Base-by-base conservation (phyloP, 2,113 vertebrate species). In the Lagopus leucura region DNA sequence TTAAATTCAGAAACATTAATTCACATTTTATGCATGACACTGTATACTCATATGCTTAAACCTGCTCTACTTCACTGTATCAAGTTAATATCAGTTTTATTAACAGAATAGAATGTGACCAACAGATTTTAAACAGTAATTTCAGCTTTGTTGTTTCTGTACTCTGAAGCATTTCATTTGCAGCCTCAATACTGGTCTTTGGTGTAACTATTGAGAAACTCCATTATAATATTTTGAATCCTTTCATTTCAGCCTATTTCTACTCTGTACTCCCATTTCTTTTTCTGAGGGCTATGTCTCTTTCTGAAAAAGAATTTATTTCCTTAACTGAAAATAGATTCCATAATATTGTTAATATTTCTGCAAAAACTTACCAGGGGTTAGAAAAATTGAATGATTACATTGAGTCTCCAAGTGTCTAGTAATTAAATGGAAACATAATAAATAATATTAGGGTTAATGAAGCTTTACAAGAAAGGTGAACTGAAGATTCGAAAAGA, bases 351-450 rank as follows among this genome's bases (percentile, higher is more conserved):
- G 48, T 34, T 0, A 1, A 69, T 82, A 89, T 82, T 82, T 70
- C 22, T 22, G 47, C 6, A 57, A 57, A 36, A 76, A 91, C 27
- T 89, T 30, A 10, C 52, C 48, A 87, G 20, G 30, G 27, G 79
- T 30, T 70, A 75, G 17, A 24, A 91, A 94, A 87, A 82, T 32
- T 13, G 40, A 82, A 82, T 20, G 52, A 61, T 79, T 79, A 87
- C n/a, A 42, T 11, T 45, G 54, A 43, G 55, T 79, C 18, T 94
- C 71, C 58, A 66, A 70, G 14, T 88, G n/a, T 65, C 74, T 92
- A 58, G 48, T 52, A 93, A 91, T 92, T 91, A 91, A 94, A 82
- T 91, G 50, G 75, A 94, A 91, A 40, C 40, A 69, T 67, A 27
- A 78, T 79, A 52, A 82, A 88, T 93, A 94, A 66, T 66, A 17